Percentiles rank a stretch among this genome's conserved stretches.
Conservation (phyloP, 2,113 vertebrate species). For the Tyto alba region DNA sequence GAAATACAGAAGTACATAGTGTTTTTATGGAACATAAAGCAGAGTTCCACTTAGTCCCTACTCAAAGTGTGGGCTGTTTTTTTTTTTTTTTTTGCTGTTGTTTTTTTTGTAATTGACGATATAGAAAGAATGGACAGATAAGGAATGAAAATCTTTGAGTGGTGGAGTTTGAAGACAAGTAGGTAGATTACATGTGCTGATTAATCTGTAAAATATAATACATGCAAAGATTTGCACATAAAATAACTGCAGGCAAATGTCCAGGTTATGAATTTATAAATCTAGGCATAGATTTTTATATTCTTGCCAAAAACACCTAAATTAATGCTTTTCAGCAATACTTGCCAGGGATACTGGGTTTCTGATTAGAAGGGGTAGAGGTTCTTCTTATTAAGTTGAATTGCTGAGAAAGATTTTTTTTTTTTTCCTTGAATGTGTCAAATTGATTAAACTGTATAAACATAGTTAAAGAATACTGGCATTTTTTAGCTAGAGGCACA, state of each 20-base stretch:
- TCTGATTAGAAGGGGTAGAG: background rate
- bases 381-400: background rate
- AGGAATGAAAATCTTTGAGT: background rate
- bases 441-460: background rate
- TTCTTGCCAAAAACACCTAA: background rate
- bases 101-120: background rate
- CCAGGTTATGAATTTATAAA: background rate
- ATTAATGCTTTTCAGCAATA: background rate
- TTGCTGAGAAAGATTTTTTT: background rate
- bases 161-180: background rate
- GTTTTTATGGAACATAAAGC: background rate
- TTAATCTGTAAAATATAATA: background rate
- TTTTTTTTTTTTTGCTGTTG: background rate
- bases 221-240: background rate
- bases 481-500: background rate
- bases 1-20: background rate
- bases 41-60: background rate
- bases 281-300: background rate
- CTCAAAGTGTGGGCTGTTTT: background rate
- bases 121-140: background rate
- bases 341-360: background rate
- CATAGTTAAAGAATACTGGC: background rate
- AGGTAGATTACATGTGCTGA: background rate
- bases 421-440: background rate
- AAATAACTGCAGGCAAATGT: background rate